These are phyloP conservation scores for Hypsibius dujardini DNA, from an alignment of 1,140 invertebrate genomes.

Conservation along the genomic window DNA sequence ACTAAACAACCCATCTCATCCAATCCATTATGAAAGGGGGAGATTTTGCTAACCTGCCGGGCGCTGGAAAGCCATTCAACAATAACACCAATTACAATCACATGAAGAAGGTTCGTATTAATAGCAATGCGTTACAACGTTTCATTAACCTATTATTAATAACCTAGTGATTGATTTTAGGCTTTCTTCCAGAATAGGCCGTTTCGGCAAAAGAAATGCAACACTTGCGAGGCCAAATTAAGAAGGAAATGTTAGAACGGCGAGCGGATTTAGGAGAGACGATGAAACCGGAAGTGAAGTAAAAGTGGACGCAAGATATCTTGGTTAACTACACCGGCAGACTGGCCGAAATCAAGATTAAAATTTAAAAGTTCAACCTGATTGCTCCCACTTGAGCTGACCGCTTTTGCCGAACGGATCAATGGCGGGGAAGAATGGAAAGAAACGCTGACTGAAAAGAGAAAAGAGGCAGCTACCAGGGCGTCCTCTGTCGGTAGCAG, in stretches of 20 bases:
- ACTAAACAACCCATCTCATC: constrained; percentile 34
- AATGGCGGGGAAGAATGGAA: too few relatives aligned
- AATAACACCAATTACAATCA: too few relatives aligned
- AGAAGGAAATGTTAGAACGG: constrained; percentile 34
- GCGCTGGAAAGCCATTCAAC: constrained; percentile 51
- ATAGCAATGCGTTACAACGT: too few relatives aligned
- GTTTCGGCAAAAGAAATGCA: constrained; percentile 59
- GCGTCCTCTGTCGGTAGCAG: too few relatives aligned
- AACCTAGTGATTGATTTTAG: constrained; percentile 29
- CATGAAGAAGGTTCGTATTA: too few relatives aligned
- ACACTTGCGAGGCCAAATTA: constrained; percentile 37
- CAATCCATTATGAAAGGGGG: constrained; percentile 71
- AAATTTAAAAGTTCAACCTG: too few relatives aligned
- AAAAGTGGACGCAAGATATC: constrained; percentile 41
- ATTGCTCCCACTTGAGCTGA: too few relatives aligned
- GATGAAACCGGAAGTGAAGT: constrained; percentile 38
- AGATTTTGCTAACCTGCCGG: constrained; percentile 62
- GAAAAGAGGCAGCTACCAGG: too few relatives aligned
- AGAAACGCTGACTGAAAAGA: too few relatives aligned
- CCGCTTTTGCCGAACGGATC: too few relatives aligned
- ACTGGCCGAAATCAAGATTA: too few relatives aligned
- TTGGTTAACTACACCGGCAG: not conserved
- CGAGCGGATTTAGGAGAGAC: constrained; percentile 42
- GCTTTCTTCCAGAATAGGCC: constrained; percentile 72
- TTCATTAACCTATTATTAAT: too few relatives aligned